These are phyloP conservation scores for Atta colombica DNA, from an alignment of 1,140 invertebrate species.

Conservation along the genomic window DNA sequence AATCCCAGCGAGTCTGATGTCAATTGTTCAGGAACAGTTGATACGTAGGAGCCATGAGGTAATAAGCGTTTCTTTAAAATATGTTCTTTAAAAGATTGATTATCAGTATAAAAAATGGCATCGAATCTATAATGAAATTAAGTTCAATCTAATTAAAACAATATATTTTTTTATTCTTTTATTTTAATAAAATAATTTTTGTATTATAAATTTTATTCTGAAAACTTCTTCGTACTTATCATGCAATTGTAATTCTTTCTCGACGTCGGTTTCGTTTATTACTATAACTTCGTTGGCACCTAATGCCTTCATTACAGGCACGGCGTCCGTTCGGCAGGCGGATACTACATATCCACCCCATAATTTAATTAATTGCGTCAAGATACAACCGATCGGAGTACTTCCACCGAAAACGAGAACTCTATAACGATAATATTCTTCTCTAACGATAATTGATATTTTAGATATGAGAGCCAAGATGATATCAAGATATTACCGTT, in stretches of 20 bases:
- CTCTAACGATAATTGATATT: not conserved
- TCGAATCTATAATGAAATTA: conserved; percentile 85
- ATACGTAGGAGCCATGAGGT: conserved; percentile 86
- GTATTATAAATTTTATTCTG: not conserved
- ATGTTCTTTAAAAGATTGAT: conserved; percentile 80
- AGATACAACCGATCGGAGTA: conserved; percentile 90
- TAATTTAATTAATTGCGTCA: conserved; percentile 90
- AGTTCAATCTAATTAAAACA: conserved; percentile 65
- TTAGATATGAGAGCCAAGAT: not conserved
- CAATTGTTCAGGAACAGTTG: conserved; percentile 85
- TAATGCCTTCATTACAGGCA: conserved; percentile 87
- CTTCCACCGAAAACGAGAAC: conserved; percentile 90
- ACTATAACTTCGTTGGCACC: conserved; percentile 88
- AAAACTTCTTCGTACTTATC: conserved; percentile 79
- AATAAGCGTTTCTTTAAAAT: conserved; percentile 85
- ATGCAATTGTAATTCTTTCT: conserved; percentile 82
- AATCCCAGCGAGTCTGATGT: conserved; percentile 88
- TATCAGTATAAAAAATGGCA: conserved; percentile 87
- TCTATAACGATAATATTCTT: conserved; percentile 84
- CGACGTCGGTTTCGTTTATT: conserved; percentile 82
- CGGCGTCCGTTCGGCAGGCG: conserved; percentile 86
- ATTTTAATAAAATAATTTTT: conserved; percentile 28
- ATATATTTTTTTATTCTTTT: not conserved
- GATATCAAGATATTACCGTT: conserved; percentile 85
- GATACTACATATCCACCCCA: conserved; percentile 89